Base-by-base conservation (phyloP, 2,888 invertebrate species). In the Nemapogon koenigi region DNA sequence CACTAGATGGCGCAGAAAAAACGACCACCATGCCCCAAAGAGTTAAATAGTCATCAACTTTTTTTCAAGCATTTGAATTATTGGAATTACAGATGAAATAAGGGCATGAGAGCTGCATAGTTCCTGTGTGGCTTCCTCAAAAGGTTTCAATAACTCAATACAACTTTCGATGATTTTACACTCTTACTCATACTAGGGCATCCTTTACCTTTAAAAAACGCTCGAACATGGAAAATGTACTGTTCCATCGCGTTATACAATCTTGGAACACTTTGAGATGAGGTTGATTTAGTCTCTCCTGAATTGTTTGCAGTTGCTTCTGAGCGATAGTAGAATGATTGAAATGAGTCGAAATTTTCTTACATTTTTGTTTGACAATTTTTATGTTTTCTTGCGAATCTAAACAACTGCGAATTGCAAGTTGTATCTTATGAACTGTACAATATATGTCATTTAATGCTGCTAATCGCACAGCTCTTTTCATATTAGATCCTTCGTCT, bases 241-340 rank as follows among this genome's bases (percentile, higher is more conserved):
- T 50, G 38, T 53, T 52, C 51, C 50, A 52, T 22, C 51, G 43
- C 28, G 52, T 53, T 6, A 45, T 39, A 47, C 49, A 50, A 44
- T 52, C 49, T 37, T 50, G 49, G 8, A 49, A 43, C 13, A 50
- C 46, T 42, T 45, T 44, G 11, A 49, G 43, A 29, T 44, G 45
- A 1, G 44, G 46, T 47, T 48, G 48, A 39, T 48, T 48, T 2
- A 49, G 46, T 35, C 46, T 43, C 35, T 51, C 45, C 40, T 49
- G 47, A 39, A 49, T 47, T 46, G 29, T 33, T 39, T 41, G 15
- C 26, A 49, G 47, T 44, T 54, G 44, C 35, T 48, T 47, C 32
- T 49, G 53, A 16, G 57, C 52, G 16, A 55, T 49, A 4, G 44
- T 49, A n/a, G 50, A 53, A 28, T 50, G 45, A 27, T 49, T 49